A percentile compares a stretch with the other conserved stretches of the same genome.
These are phyloP conservation scores for Sarcophaga peregrina DNA, from an alignment of 1,140 invertebrate genomes.

Conservation along the genomic window DNA sequence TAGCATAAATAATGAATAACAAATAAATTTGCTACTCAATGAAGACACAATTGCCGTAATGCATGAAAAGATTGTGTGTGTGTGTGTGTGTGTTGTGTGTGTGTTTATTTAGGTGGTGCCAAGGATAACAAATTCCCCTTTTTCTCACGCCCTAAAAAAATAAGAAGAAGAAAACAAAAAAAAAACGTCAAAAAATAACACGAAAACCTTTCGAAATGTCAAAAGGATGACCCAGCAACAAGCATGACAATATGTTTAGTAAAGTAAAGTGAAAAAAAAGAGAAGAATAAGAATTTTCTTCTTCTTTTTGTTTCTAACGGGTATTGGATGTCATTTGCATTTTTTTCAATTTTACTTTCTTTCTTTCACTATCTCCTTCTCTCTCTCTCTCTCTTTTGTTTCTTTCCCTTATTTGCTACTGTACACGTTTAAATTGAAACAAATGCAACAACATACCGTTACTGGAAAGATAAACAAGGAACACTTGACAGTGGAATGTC, in stretches of 20 bases:
- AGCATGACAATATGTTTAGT: background rate
- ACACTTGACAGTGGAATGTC: constrained; percentile 36
- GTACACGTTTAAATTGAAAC: background rate
- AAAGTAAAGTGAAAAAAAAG: too few species aligned
- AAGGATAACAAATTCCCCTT: constrained; percentile 30
- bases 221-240: constrained; percentile 14
- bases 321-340: constrained; percentile 22
- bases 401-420: background rate
- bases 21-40: too few species aligned
- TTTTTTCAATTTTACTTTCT: background rate
- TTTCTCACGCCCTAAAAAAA: background rate
- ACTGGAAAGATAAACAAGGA: background rate
- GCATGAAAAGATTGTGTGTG: too few species aligned
- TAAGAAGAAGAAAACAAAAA: background rate
- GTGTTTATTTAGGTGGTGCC: constrained; percentile 35
- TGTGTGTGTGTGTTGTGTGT: too few species aligned
- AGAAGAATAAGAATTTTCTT: too few species aligned
- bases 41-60: too few species aligned
- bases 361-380: too few species aligned
- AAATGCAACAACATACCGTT: background rate
- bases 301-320: too few species aligned
- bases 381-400: too few species aligned
- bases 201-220: constrained; percentile 15
- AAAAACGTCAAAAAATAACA: too few species aligned
- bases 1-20: background rate